Evolutionary conservation across 1,140 invertebrate genomes (phyloP).

Genomic region (Lethocerus indicus): DNA sequence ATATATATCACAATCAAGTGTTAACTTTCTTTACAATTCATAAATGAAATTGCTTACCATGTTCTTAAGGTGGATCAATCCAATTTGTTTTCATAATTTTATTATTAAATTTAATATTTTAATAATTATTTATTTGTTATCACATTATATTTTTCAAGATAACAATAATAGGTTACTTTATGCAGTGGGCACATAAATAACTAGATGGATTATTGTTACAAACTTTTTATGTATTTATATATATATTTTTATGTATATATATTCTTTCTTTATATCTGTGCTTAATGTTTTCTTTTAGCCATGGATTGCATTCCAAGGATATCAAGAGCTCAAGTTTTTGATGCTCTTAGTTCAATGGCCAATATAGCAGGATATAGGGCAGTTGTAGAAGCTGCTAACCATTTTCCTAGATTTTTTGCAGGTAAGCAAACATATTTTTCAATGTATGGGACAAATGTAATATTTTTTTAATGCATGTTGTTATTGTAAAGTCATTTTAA

Average conservation of each 20-base stretch:
- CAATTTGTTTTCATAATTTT: no score
- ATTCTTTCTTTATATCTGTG: background rate
- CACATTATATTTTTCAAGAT: no score
- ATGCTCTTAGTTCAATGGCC: slow-evolving; percentile 82
- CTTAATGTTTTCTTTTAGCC: slow-evolving; percentile 27
- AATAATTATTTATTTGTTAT: no score
- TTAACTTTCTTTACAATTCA: no score
- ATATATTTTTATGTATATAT: background rate
- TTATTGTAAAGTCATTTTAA: no score
- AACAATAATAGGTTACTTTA: no score
- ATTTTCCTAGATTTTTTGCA: slow-evolving; percentile 79
- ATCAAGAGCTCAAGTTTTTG: slow-evolving; percentile 71
- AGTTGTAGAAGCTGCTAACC: slow-evolving; percentile 74
- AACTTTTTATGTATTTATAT: background rate
- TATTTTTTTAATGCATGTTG: no score
- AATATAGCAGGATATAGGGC: slow-evolving; percentile 83
- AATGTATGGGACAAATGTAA: no score
- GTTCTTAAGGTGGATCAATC: no score
- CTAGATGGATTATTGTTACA: background rate
- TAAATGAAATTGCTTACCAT: no score
- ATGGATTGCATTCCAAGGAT: slow-evolving; percentile 77
- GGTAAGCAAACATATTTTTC: slow-evolving; percentile 28
- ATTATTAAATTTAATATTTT: no score
- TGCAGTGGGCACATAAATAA: background rate
- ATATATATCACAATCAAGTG: no score